Conservation (phyloP, 2,797 vertebrate genomes). For the Pseudocheirus occidentalis region DNA sequence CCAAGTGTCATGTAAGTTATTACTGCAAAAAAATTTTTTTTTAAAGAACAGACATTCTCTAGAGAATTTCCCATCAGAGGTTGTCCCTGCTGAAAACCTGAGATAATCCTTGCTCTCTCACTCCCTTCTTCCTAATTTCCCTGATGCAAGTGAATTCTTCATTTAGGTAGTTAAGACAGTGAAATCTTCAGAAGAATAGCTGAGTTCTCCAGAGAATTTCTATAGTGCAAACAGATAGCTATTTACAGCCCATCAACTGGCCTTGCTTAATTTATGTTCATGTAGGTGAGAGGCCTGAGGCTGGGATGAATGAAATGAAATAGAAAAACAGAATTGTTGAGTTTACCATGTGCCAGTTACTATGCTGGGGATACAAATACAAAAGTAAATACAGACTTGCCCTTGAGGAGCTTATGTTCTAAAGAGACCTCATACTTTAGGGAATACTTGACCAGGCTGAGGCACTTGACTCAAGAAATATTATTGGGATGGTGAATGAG, state of each 20-base stretch:
- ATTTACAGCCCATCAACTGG: background rate
- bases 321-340: background rate
- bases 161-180: conserved; percentile 9
- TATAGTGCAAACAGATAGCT: background rate
- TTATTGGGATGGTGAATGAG: background rate
- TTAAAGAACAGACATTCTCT: conserved; percentile 1
- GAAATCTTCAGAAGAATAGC: background rate
- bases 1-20: background rate
- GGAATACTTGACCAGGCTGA: background rate
- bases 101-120: background rate
- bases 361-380: background rate
- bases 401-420: background rate
- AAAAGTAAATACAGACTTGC: background rate
- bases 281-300: background rate
- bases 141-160: conserved; percentile 25
- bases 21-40: background rate
- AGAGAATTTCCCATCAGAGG: conserved; percentile 27
- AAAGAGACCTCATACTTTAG: background rate
- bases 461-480: background rate
- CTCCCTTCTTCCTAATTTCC: background rate
- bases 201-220: background rate
- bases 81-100: background rate
- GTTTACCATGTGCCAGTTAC: background rate
- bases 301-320: background rate
- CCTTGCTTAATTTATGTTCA: background rate